A percentile compares a stretch with the other conserved stretches of the same genome.
Evolutionary conservation across 2,113 vertebrate genomes (phyloP).

Genomic region (Mixornis gularis): DNA sequence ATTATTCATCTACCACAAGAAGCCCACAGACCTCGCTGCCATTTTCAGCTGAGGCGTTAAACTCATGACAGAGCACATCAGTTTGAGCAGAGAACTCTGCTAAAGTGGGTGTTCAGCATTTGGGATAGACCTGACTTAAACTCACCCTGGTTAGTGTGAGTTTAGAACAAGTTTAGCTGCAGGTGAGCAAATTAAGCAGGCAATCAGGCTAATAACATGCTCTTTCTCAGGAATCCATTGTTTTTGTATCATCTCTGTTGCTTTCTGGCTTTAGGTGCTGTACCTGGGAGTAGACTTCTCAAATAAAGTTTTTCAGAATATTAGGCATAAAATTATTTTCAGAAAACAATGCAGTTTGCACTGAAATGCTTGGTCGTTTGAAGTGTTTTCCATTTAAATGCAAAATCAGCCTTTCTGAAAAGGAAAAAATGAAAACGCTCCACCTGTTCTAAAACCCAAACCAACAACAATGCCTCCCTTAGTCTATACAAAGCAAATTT

Average conservation of each 20-base stretch:
- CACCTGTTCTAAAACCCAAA: neutral
- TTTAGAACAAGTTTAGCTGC: neutral
- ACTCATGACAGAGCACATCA: neutral
- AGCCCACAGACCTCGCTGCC: neutral
- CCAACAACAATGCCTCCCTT: neutral
- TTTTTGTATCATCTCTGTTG: neutral
- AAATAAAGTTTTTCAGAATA: neutral
- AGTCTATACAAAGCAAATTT: slow-evolving; percentile 20
- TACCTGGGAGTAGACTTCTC: neutral
- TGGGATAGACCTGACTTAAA: neutral
- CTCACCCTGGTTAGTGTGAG: accelerated
- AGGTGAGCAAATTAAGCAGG: neutral
- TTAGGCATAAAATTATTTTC: neutral
- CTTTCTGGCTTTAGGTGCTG: neutral
- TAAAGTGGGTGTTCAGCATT: neutral
- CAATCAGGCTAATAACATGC: neutral
- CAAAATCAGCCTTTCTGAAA: neutral
- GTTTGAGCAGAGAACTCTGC: neutral
- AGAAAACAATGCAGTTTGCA: neutral
- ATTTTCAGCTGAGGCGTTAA: neutral
- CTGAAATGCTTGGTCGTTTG: neutral
- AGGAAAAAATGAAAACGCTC: neutral
- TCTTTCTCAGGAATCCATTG: neutral
- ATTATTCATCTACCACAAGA: neutral
- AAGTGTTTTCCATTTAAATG: neutral